Base-by-base conservation (phyloP, 2,888 invertebrate genomes). In the Drosophila parthenogenetica region DNA sequence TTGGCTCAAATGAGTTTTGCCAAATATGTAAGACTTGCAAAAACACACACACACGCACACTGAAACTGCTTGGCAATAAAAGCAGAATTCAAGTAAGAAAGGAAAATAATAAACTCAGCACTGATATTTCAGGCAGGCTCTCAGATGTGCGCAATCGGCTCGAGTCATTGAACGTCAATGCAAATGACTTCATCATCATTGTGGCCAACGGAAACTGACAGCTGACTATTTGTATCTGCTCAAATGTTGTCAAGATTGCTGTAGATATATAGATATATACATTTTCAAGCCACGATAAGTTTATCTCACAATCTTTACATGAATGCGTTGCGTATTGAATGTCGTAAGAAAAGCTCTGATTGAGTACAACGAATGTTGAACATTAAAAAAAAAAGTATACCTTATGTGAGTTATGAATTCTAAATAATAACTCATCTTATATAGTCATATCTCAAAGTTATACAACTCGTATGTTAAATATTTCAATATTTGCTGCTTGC, bases 161-260 rank as follows among this genome's bases (percentile, higher is more conserved):
- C 76, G 68, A 78, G 79, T 78, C 73, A 70, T 78, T 81, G 81
- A 81, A 81, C 81, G 81, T 81, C 79, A 55, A 63, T 64, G 69
- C 63, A 77, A 68, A 77, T 79, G 79, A 79, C 79, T 78, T 79
- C 79, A 79, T 79, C 79, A 73, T 68, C 73, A 60, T 69, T 64
- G 55, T 53, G 69, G 54, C 54, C 46, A 62, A 67, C 57, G 60
- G 60, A 53, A 64, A 48, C 69, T 58, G 76, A 68, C 68, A 70
- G 65, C 62, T 73, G 69, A 67, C 69, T 71, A 53, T 69, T 60
- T 59, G 62, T 45, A 72, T 69, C 62, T 66, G 51, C 61, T 61
- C 50, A 64, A 61, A 40, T 66, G 63, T 40, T 60, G 57, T 58
- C 40, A 54, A 49, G 61, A 53, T n/a, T 39, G 42, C 39, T 35